Conservation (phyloP, 1,140 invertebrate genomes). For the Heliconius eleuchia region DNA sequence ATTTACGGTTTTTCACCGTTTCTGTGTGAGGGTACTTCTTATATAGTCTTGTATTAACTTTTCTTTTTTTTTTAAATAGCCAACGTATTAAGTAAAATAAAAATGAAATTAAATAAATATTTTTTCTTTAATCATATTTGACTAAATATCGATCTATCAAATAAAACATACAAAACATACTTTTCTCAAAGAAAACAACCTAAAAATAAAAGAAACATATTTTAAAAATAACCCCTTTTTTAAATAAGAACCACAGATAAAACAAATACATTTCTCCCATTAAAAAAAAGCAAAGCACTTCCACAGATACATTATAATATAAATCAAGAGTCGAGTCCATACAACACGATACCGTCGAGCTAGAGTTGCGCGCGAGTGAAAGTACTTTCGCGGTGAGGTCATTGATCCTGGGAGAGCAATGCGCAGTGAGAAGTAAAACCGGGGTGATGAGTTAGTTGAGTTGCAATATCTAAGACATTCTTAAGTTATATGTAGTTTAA, state of each 20-base stretch:
- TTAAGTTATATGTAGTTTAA: not conserved
- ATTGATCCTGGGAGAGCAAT: not conserved
- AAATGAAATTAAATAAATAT: no score
- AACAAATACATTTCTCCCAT: not conserved
- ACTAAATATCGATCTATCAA: no score
- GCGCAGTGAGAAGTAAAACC: not conserved
- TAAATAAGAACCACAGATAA: not conserved
- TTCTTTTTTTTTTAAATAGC: not conserved
- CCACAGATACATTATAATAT: slow-evolving; percentile 11
- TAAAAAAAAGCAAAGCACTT: not conserved
- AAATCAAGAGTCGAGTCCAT: slow-evolving; percentile 5
- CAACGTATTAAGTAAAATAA: no score
- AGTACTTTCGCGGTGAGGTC: slow-evolving; percentile 11
- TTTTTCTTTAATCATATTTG: no score
- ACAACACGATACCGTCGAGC: not conserved
- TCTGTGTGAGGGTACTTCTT: no score
- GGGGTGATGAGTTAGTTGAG: not conserved
- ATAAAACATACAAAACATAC: no score
- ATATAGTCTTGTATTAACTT: not conserved
- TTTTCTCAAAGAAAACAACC: no score
- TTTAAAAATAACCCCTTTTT: no score
- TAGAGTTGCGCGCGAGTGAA: slow-evolving; percentile 8
- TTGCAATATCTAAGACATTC: not conserved
- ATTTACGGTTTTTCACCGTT: no score
- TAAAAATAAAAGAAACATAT: no score